Base-by-base conservation (phyloP, 1,140 invertebrate genomes). In the Megathymus violae region DNA sequence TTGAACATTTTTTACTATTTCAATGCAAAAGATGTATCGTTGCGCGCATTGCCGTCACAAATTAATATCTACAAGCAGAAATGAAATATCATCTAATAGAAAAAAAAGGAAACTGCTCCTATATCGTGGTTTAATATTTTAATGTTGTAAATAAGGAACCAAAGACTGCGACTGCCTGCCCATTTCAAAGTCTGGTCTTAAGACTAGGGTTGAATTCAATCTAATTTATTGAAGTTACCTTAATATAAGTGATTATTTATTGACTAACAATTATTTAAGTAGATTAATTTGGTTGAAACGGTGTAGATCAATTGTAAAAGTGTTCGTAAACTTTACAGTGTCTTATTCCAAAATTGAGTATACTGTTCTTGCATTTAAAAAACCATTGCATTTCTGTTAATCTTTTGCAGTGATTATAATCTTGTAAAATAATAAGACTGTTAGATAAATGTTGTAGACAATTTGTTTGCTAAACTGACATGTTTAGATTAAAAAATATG, bases 401-500 rank as follows among this genome's bases (percentile, higher is more conserved):
- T 69, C 63, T 46, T 73, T 64, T 74, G 74, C 74, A 77, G 74
- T 77, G 76, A 83, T 84, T 84, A 82, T 88, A 85, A 85, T 90
- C 82, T 82, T 85, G 71, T 88, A 88, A 89, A 82, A 80, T 84
- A 88, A 85, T 86, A 85, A 90, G 88, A 90, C 88, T 90, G 88
- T 88, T 90, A 90, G 85, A 67, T 83, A 73, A 86, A 87, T 88
- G 87, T 83, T 88, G 80, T 85, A 84, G 85, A 70, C 79, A 81
- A 58, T 82, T 76, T 87, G 74, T 84, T 66, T 81, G 76, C 77
- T 78, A 76, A 69, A 74, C 27, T 71, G 67, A 75, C 71, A 77
- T 77, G 64, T 77, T 72, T 85, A 82, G 68, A 89, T 82, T 85
- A 86, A 77, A 77, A 43, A 75, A 79, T 76, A 71, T 78, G 67